These are phyloP conservation scores for Hydra vulgaris DNA, from an alignment of 30 jellyfish, hydroid and myxozoan species.

Conservation along the genomic window DNA sequence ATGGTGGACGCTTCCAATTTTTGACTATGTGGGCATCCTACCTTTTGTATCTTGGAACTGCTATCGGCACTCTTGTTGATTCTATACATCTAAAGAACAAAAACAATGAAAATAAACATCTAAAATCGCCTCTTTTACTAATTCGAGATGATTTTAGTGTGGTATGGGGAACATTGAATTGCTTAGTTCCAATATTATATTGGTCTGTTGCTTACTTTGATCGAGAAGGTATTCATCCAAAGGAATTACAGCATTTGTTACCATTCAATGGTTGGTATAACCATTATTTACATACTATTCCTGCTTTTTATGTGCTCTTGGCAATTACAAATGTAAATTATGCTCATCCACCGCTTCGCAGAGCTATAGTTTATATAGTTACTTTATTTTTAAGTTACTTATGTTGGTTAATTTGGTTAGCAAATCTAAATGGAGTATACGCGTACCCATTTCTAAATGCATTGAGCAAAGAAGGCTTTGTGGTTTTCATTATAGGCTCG, in stretches of 20 bases:
- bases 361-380: neutral
- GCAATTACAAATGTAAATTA: conserved; percentile 11
- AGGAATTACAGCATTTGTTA: neutral
- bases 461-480: conserved; percentile 5
- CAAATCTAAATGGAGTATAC: conserved; percentile 6
- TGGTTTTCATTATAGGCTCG: neutral
- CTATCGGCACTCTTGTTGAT: conserved; percentile 14
- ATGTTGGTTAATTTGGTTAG: conserved; percentile 8
- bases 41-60: conserved; percentile 1
- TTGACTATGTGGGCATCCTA: conserved; percentile 11
- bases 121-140: neutral
- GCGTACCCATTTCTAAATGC: conserved; percentile 19
- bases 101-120: neutral
- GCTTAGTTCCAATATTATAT: conserved; percentile 4
- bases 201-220: conserved; percentile 19
- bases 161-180: conserved; percentile 4
- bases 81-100: neutral
- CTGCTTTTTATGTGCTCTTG: neutral
- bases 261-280: conserved; percentile 25
- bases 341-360: conserved; percentile 1
- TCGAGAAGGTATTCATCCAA: conserved; percentile 14
- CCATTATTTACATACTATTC: conserved; percentile 16
- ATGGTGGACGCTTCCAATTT: conserved; percentile 28
- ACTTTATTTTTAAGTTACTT: neutral
- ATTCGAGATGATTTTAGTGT: conserved; percentile 21